Conservation (phyloP, 1,140 invertebrate genomes). For the Neelides sp. region DNA sequence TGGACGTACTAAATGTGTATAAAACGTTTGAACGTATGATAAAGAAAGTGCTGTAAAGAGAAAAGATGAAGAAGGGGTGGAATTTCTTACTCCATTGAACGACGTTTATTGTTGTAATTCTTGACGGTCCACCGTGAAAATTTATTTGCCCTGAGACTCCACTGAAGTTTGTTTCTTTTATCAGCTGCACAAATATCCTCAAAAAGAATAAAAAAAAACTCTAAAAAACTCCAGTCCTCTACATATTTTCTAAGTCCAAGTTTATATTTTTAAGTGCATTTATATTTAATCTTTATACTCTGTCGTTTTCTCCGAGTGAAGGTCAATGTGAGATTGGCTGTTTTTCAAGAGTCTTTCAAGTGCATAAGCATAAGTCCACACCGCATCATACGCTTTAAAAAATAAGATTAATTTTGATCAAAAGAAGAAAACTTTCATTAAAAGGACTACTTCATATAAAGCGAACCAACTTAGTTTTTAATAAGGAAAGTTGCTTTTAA, state of each 20-base stretch:
- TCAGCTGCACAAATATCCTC: conserved; percentile 39
- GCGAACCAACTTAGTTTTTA: too few relatives aligned
- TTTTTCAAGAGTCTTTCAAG: conserved; percentile 49
- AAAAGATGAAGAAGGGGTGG: too few relatives aligned
- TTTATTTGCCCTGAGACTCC: conserved; percentile 63
- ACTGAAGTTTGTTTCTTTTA: conserved; percentile 50
- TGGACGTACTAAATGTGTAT: too few relatives aligned
- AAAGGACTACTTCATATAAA: too few relatives aligned
- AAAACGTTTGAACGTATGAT: too few relatives aligned
- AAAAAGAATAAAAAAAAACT: conserved; percentile 19
- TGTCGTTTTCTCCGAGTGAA: conserved; percentile 46
- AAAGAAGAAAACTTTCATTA: too few relatives aligned
- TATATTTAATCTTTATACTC: conserved; percentile 39
- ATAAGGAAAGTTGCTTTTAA: too few relatives aligned
- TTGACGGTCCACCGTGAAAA: conserved; percentile 53
- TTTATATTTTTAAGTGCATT: too few relatives aligned
- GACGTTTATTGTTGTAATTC: conserved; percentile 54
- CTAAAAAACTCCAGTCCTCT: neutral
- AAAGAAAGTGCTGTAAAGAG: too few relatives aligned
- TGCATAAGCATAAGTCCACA: conserved; percentile 68
- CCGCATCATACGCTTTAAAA: conserved; percentile 56
- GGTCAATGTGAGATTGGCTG: conserved; percentile 44
- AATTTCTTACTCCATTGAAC: too few relatives aligned
- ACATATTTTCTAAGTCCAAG: neutral
- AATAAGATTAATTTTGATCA: too few relatives aligned